These are phyloP conservation scores for Eumeta japonica DNA, from an alignment of 1,140 invertebrate genomes.

Conservation along the genomic window DNA sequence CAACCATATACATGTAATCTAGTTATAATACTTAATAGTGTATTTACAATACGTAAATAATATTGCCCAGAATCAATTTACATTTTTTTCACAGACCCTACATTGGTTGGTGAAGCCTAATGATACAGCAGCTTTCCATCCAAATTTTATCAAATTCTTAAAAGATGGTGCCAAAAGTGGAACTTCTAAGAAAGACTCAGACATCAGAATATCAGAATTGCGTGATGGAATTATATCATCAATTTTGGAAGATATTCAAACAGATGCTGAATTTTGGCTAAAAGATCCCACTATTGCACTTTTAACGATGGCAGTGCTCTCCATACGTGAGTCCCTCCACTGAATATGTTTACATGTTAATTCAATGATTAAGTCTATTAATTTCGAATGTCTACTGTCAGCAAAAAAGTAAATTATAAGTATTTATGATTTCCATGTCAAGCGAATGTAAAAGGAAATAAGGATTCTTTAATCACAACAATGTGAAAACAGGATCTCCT, in stretches of 20 bases:
- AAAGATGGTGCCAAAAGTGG: conserved; percentile 69
- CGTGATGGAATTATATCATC: conserved; percentile 63
- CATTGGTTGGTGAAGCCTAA: conserved; percentile 82
- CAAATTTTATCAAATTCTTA: conserved; percentile 67
- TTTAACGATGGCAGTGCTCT: conserved; percentile 69
- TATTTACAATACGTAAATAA: too few relatives aligned
- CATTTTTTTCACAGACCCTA: conserved; percentile 65
- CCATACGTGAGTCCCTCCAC: conserved; percentile 28
- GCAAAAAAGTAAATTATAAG: too few relatives aligned
- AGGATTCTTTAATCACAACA: too few relatives aligned
- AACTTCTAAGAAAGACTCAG: conserved; percentile 78
- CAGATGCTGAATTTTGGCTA: conserved; percentile 68
- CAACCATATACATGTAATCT: too few relatives aligned
- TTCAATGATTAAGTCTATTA: conserved; percentile 49
- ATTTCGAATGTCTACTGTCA: conserved; percentile 24
- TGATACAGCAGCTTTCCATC: conserved; percentile 74
- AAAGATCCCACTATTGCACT: conserved; percentile 68
- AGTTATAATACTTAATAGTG: too few relatives aligned
- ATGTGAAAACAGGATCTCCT: too few relatives aligned
- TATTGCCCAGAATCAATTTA: too few relatives aligned
- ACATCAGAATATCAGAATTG: conserved; percentile 72
- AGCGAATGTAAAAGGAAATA: too few relatives aligned
- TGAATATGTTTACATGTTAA: conserved; percentile 16
- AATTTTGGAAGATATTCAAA: conserved; percentile 64
- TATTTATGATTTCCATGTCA: too few relatives aligned